Evolutionary conservation across 2,888 invertebrate species (phyloP), one percentile per base, ranked within the genome.

Genomic region (Clusia tigrina): DNA sequence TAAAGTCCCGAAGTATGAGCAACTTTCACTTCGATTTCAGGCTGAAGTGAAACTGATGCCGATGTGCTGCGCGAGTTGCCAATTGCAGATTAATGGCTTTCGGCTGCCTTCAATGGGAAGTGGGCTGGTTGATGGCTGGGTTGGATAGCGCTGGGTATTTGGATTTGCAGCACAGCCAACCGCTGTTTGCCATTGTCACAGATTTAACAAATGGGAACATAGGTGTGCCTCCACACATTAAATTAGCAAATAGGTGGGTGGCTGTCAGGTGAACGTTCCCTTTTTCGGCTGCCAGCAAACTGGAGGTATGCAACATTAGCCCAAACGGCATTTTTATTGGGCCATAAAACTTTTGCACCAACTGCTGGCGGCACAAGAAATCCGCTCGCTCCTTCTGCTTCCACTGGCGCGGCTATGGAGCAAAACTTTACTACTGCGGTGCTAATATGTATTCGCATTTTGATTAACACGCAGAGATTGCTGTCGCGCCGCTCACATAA

Each of bases 291-390:
- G 24, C 42, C 54, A n/a, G 20, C 22, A 55, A 67, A 69, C 68
- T 69, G 68, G 65, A 70, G n/a, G n/a, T n/a, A n/a, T 69, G 69
- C 70, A 66, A 72, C 71, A 72, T 74, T 73, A 76, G 74, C 78
- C 81, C 77, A 81, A 81, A 81, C 81, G 81, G 77, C 76, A 73
- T 79, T 81, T 81, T 81, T 81, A 81, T 81, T 81, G 81, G 81
- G 75, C 79, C 77, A 81, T 81, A 80, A 81, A 82, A 80, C 76
- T 73, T 71, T 74, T 75, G 68, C 25, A 24, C n/a, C 57, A 26
- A 32, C 58, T 51, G 25, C 51, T 58, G 32, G 48, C 22, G 18
- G 20, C 48, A 48, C 3, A 3, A n/a, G 42, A 5, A 32, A 32
- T 32, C 6, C 12, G 6, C 12, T 32, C 6, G 6, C 32, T 32